Base-by-base conservation (phyloP, 2,888 invertebrate species). In the Eristalis pertinax region DNA sequence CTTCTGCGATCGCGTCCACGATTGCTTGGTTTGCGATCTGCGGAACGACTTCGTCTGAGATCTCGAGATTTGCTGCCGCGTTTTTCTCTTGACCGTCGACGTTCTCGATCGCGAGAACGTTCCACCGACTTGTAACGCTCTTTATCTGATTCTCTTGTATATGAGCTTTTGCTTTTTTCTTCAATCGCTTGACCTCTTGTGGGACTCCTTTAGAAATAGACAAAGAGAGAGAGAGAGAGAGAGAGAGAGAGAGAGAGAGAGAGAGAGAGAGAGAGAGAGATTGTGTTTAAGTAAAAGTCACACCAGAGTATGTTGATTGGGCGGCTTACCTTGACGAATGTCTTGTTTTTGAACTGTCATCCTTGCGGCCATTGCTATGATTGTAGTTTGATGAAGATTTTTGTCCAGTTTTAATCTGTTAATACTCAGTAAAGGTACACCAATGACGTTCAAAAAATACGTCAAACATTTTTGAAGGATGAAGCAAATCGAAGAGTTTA, bases 81-180 rank as follows among this genome's bases (percentile, higher is more conserved):
- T 73, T 72, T 91, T 58, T 91, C 90, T 29, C 94, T 92, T 64
- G 92, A 90, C 85, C 92, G 92, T 73, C 91, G 91, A 24, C 89
- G 74, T 72, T 90, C 89, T 62, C 89, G 89, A 19, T 90, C 90
- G 0, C 89, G 79, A 8, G 88, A 86, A 62, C 89, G 89, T 65
- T 90, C 90, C 56, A 89, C 50, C 19, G 89, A 89, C 11, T 89
- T 89, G 73, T 90, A 90, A 68, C 91, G 91, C n/a, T 92, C 92
- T n/a, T 91, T 89, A 43, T 92, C 92, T 56, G 91, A 89, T 41
- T 94, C 93, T 91, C 90, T 79, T 89, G 89, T 35, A 90, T 90
- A 85, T 90, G 84, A 85, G 90, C 89, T 90, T 89, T 93, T 90
- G 80, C 91, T 90, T 56, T 92, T 91, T 73, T 93, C 91, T 76